Evolutionary conservation across 2,797 vertebrate genomes (phyloP), one percentile per base, ranked within the genome.

Genomic region (Ctenopoma kingsleyae): DNA sequence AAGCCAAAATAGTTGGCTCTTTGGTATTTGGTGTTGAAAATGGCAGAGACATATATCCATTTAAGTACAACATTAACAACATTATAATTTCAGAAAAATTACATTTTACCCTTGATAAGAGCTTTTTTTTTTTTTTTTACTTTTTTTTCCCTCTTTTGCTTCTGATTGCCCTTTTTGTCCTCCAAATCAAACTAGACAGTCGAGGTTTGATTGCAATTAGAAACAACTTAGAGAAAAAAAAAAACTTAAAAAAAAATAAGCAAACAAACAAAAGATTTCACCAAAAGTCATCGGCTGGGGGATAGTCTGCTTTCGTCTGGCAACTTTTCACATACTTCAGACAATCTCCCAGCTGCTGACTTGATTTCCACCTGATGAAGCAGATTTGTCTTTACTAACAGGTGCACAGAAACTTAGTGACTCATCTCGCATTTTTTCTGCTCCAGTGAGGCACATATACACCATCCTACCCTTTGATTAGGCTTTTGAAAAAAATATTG

Each of bases 21-120:
- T 85, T 91, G 80, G 87, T 91, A 85, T 90, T 83, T 88, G 88
- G 78, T 80, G 81, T 81, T 82, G 64, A 78, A 85, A 87, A 87
- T 83, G 77, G 84, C 84, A 87, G 61, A 88, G 82, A 89, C 80
- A 92, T 77, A 87, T 81, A 83, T 71, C 87, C 69, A 77, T 84
- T 44, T 87, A 89, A 87, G 75, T 84, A 93, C 90, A 91, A 87
- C 88, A 89, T 84, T 85, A 88, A 87, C 77, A 83, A 87, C 86
- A 86, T 83, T 59, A 88, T 80, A 81, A 83, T 80, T 80, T 71
- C 76, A 83, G 70, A 81, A 90, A 32, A 89, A 88, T 77, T 76
- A 90, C 82, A 87, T 71, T 86, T 80, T 52, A 61, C 61, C 67
- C 49, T 78, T 30, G 17, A 50, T 47, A 61, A 50, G 63, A 80